These are phyloP conservation scores for Oithona nana DNA, from an alignment of 2,888 invertebrate genomes.

Conservation along the genomic window DNA sequence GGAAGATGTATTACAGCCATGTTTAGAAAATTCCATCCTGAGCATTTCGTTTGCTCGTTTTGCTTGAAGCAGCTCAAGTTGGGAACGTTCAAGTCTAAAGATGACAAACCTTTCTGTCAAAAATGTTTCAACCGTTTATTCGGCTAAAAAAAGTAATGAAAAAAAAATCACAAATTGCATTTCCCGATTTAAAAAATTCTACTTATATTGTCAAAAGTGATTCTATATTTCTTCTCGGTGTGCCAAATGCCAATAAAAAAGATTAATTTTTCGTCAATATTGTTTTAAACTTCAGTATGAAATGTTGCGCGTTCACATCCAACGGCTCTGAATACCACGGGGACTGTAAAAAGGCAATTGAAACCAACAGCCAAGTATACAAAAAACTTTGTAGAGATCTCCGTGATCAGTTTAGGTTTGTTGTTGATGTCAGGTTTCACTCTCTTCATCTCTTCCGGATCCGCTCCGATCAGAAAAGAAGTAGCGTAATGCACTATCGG, in stretches of 20 bases:
- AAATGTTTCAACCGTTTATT: conserved; percentile 91
- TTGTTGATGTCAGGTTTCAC: not conserved
- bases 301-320: conserved; percentile 61
- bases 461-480: not conserved
- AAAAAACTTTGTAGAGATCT: conserved; percentile 62
- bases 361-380: conserved; percentile 61
- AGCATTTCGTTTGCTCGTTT: conserved; percentile 99
- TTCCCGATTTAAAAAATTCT: no score
- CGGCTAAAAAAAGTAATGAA: no score
- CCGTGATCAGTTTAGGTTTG: conserved; percentile 44
- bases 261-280: no score
- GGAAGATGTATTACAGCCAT: conserved; percentile 95
- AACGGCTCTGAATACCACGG: conserved; percentile 52
- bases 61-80: conserved; percentile 93
- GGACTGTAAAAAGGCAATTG: conserved; percentile 52
- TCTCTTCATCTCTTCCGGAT: not conserved
- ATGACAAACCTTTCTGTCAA: conserved; percentile 96
- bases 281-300: conserved; percentile 54
- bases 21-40: conserved; percentile 97
- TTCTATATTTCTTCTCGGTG: no score
- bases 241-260: no score
- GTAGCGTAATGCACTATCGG: conserved; percentile 17
- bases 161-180: no score
- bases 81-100: conserved; percentile 97
- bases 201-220: no score